These are phyloP conservation scores for Mesoclemmys tuberculata DNA, from an alignment of 2,113 vertebrate species.

Conservation along the genomic window DNA sequence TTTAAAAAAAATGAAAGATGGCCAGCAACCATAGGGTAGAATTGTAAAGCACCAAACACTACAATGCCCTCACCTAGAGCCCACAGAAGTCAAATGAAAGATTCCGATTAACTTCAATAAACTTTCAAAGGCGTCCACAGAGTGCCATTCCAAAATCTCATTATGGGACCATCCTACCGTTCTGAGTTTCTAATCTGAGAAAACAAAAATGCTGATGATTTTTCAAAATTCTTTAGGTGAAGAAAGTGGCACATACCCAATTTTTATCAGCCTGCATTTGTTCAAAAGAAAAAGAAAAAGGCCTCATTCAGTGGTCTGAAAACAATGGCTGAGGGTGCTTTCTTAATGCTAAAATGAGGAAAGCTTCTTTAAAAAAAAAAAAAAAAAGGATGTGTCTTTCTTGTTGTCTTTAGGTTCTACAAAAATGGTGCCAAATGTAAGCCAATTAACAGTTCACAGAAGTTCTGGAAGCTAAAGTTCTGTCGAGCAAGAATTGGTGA, in stretches of 20 bases:
- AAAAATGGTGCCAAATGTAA: slow-evolving; percentile 15
- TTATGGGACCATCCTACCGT: neutral
- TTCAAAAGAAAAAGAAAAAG: neutral
- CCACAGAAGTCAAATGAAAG: neutral
- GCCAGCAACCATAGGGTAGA: neutral
- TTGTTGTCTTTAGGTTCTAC: neutral
- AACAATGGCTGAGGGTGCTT: neutral
- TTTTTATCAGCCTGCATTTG: neutral
- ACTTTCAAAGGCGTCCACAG: neutral
- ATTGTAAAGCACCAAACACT: neutral
- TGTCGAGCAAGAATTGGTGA: neutral
- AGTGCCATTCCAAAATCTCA: neutral
- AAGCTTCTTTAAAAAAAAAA: slow-evolving; percentile 16
- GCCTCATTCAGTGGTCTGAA: neutral
- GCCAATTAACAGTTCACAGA: neutral
- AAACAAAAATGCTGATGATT: neutral
- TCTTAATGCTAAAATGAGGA: neutral
- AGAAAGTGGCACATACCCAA: neutral
- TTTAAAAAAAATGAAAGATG: neutral
- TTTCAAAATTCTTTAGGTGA: neutral
- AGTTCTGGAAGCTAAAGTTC: neutral
- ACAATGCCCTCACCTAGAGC: neutral
- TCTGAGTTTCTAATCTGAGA: neutral
- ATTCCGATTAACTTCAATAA: neutral
- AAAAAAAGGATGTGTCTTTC: neutral